These are phyloP conservation scores for Zoroaster sp. DNA, from an alignment of 53 echinoderm and acorn worm genomes.

Conservation along the genomic window DNA sequence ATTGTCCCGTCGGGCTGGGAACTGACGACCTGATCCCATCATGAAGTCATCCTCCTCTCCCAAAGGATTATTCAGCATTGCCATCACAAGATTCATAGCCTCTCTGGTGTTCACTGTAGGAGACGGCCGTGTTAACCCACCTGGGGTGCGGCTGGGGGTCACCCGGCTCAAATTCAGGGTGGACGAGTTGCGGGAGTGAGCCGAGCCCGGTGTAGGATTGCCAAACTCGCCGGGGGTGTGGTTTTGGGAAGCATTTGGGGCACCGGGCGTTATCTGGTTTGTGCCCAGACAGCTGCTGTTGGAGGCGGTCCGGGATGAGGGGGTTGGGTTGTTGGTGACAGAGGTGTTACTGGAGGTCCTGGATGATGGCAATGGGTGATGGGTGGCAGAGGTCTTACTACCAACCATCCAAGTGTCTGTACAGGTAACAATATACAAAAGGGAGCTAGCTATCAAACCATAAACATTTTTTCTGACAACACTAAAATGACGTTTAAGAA, in stretches of 20 bases:
- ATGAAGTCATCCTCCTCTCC: slow-evolving; percentile 49
- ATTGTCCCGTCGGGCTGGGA: slow-evolving; percentile 50
- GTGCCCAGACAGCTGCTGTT: neutral
- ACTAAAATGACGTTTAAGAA: too few relatives aligned
- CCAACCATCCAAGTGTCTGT: neutral
- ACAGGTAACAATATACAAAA: neutral
- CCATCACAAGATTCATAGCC: slow-evolving; percentile 80
- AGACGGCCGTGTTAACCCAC: slow-evolving; percentile 75
- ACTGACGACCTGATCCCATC: slow-evolving; percentile 2
- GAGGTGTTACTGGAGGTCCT: neutral
- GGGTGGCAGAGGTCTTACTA: neutral
- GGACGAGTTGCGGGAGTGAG: slow-evolving; percentile 34
- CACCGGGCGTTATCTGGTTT: slow-evolving; percentile 9
- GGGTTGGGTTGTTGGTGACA: neutral
- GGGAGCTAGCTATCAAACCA: too few relatives aligned
- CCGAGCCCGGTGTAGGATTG: slow-evolving; percentile 22
- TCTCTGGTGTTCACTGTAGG: slow-evolving; percentile 96
- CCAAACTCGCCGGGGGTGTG: slow-evolving; percentile 24
- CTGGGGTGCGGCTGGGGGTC: slow-evolving; percentile 72
- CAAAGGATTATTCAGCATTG: slow-evolving; percentile 82
- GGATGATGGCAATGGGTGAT: neutral
- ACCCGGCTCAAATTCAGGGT: slow-evolving; percentile 36
- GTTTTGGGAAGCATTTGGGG: neutral
- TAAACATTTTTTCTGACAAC: too few relatives aligned
- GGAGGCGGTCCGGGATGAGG: neutral